Evolutionary conservation across 30 jellyfish, hydroid and myxozoan genomes (phyloP), one percentile per base, ranked within the genome.

Genomic region (Phacellophora camtschatica): DNA sequence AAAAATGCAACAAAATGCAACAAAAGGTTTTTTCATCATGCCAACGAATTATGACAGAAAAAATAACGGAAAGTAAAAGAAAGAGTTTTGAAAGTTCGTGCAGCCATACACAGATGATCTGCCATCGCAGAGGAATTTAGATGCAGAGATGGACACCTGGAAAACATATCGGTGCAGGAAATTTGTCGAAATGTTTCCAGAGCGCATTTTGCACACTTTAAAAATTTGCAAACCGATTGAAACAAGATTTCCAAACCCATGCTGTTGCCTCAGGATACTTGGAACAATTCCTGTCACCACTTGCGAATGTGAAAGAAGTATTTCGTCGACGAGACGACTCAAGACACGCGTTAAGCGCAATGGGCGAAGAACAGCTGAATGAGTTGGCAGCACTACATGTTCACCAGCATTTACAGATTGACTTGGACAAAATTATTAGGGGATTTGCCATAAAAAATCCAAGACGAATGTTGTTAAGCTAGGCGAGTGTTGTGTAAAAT

Each of bases 131-230:
- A 57, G 72, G 27, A n/a, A 4, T 37, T n/a, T 57, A 18, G 72
- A 37, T 27, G 72, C 72, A 18, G 72, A 57, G 42, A 12, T 57
- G 72, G 72, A 57, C 27, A 11, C 27, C 15, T 57, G 72, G 72
- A 42, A 23, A 57, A 25, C 32, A 23, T 57, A 18, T 57, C 27
- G 72, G 72, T 18, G 43, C 22, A 57, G 72, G n/a, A 57, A 42
- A 32, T 57, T 57, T 18, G 72, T 57, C 27, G 72, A 42, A 18
- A 42, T 57, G 7, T n/a, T 57, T 57, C 72, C 72, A 57, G 72
- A 25, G 9, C 22, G 32, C 22, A 18, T 57, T 4, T 42, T 57
- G 22, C 9, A 15, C 53, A 39, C 53, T 39, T 39, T 39, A 15
- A 39, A 39, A 39, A 39, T 10, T 39, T 39, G 9, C 53, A 15